Base-by-base conservation (phyloP, 2,888 invertebrate genomes). In the Eledona agricola region DNA sequence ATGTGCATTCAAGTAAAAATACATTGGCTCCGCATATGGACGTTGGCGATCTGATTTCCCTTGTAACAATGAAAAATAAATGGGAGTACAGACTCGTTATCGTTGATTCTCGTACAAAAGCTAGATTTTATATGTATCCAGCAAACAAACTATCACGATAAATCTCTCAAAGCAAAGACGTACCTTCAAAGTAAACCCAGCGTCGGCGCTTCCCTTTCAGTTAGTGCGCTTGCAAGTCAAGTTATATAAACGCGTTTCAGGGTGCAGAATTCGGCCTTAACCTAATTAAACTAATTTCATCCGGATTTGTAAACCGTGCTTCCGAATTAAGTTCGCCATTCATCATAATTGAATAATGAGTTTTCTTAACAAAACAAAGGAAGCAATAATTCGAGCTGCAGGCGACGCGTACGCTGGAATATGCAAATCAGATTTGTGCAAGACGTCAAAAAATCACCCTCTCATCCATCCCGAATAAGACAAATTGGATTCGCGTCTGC, bases 271-370 rank as follows among this genome's bases (percentile, higher is more conserved):
- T 55, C 54, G 55, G 57, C 53, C 49, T 57, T 57, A 54, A 57
- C 55, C 56, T 54, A 58, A 59, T 59, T 59, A 56, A 61, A 58
- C 55, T 57, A 57, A 61, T 59, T 60, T 54, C 43, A 40, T 49
- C 49, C 50, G 54, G 50, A 54, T 57, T 57, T 57, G 46, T 46
- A 19, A 35, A 26, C 46, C 46, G 46, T 46, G 46, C 46, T 35
- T 35, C 34, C 26, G 46, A 46, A 46, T 46, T 46, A 46, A 34
- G 19, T 34, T 17, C 35, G 31, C 38, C 20, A 42, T 29, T 42
- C 28, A 42, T 19, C 12, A 17, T 29, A 42, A 42, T 19, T 42
- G 42, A 42, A 28, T 42, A 29, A 42, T 19, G 28, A 42, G 28
- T 42, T 42, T 42, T 28, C 20, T 23, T 16, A 25, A 38, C 38